Evolutionary conservation across 2,113 vertebrate species (phyloP).

Genomic region (Bombycilla garrulus): DNA sequence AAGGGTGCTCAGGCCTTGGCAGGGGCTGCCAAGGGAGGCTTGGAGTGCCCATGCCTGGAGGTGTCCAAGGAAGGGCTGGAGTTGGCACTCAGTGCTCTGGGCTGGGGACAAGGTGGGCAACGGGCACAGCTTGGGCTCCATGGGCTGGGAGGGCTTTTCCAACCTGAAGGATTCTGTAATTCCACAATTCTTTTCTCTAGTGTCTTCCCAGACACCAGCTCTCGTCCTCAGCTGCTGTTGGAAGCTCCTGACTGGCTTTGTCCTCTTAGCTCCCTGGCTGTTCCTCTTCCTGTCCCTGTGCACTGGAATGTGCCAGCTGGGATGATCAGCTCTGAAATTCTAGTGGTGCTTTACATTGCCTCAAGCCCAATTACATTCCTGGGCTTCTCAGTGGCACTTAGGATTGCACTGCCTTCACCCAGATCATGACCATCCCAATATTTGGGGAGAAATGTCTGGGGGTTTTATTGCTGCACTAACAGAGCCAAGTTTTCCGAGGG

Average conservation of each 20-base stretch:
- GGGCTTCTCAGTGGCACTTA: neutral
- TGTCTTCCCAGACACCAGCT: neutral
- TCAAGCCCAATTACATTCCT: neutral
- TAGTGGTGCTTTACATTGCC: neutral
- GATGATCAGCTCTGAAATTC: neutral
- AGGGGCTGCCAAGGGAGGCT: neutral
- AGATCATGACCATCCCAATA: neutral
- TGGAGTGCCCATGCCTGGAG: neutral
- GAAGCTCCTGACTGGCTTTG: neutral
- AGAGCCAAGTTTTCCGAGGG: neutral
- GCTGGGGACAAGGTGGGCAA: neutral
- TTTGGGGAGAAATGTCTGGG: neutral
- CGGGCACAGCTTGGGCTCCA: accelerated
- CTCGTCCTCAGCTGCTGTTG: neutral
- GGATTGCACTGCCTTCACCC: neutral
- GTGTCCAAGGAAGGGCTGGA: neutral
- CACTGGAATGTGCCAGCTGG: neutral
- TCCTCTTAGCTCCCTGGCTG: neutral
- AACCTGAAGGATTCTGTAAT: accelerated
- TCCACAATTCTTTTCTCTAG: neutral
- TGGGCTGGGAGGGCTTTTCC: neutral
- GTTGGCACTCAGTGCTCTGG: neutral
- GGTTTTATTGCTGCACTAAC: neutral
- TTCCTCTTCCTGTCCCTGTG: neutral
- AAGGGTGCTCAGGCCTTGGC: neutral